Evolutionary conservation across 2,113 vertebrate genomes (phyloP).

Genomic region (Otolemur garnettii): DNA sequence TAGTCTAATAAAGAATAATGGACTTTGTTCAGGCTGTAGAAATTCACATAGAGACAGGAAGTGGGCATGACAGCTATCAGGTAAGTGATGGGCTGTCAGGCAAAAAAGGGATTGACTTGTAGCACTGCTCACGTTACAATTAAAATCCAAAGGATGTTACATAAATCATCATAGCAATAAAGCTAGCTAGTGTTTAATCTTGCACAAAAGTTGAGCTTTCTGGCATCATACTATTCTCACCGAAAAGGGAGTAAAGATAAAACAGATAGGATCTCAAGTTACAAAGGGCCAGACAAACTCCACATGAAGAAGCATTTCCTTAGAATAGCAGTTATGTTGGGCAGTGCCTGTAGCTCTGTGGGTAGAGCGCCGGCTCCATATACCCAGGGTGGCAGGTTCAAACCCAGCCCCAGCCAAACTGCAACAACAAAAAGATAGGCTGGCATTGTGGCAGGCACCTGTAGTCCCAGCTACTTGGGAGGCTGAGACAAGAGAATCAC

Average conservation of each 20-base stretch:
- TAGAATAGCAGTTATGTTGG: background rate
- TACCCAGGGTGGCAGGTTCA: no score
- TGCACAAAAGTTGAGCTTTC: background rate
- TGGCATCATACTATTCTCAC: background rate
- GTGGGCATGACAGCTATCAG: background rate
- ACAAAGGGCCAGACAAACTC: background rate
- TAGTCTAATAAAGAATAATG: background rate
- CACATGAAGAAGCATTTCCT: background rate
- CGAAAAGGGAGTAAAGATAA: background rate
- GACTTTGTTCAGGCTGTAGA: background rate
- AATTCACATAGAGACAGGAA: background rate
- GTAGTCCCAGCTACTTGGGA: no score
- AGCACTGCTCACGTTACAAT: background rate
- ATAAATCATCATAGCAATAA: background rate
- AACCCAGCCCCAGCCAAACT: no score
- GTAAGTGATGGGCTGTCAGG: background rate
- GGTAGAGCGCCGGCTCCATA: no score
- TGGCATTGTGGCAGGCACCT: no score
- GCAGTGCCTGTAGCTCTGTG: no score
- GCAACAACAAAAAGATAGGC: no score
- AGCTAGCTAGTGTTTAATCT: background rate
- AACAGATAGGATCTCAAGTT: background rate
- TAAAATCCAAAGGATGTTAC: background rate
- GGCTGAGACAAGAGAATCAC: no score
- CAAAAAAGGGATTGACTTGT: background rate